Percentiles rank a stretch among this genome's conserved stretches.
These are phyloP conservation scores for Pelodytes ibericus DNA, from an alignment of 2,797 vertebrate genomes.

Conservation along the genomic window DNA sequence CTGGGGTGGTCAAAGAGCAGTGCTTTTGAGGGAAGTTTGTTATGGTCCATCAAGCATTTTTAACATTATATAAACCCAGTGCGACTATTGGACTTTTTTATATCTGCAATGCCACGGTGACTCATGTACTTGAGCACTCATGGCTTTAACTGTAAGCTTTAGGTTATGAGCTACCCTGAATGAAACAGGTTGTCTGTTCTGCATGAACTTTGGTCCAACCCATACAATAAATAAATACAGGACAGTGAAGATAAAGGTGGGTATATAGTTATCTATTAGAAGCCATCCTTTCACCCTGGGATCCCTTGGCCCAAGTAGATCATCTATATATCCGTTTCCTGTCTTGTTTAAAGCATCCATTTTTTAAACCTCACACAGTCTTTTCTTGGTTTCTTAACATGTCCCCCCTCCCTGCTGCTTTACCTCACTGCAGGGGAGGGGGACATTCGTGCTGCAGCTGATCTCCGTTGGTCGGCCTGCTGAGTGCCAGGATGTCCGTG, in stretches of 20 bases:
- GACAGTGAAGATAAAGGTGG: conserved; percentile 85
- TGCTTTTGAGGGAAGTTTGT: not conserved
- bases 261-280: conserved; percentile 88
- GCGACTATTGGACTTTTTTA: conserved; percentile 1
- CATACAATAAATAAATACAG: conserved; percentile 92
- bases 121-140: conserved; percentile 25
- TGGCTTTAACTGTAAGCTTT: conserved; percentile 25
- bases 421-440: too few species aligned
- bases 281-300: conserved; percentile 90
- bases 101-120: not conserved
- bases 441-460: too few species aligned
- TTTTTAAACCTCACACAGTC: too few species aligned
- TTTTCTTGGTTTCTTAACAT: too few species aligned
- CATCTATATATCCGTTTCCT: too few species aligned
- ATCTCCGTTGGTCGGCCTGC: too few species aligned
- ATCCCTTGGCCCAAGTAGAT: too few species aligned
- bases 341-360: too few species aligned
- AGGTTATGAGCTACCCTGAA: conserved; percentile 90
- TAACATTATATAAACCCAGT: not conserved
- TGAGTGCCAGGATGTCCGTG: too few species aligned
- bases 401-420: too few species aligned
- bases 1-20: conserved; percentile 1
- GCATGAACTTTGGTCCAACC: conserved; percentile 95
- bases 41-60: not conserved
- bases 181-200: conserved; percentile 80